Evolutionary conservation across 2,888 invertebrate species (phyloP).

Genomic region (Xylocampa areola): DNA sequence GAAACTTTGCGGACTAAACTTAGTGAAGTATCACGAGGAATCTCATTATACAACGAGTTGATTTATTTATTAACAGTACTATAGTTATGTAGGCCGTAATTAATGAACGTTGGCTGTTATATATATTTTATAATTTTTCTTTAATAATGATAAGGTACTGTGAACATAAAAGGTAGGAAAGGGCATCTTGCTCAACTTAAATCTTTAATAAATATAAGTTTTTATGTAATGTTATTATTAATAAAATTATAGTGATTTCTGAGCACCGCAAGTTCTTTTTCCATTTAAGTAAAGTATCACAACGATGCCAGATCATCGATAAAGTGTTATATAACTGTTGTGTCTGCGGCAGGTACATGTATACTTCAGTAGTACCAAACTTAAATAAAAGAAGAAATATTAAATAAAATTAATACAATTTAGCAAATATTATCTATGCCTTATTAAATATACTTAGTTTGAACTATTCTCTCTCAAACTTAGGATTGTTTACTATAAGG

Average conservation of each 20-base stretch:
- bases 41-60: slow-evolving; percentile 47
- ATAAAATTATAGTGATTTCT: neutral
- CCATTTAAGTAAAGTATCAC: too few relatives aligned
- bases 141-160: neutral
- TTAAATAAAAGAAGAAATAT: slow-evolving; percentile 14
- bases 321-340: too few relatives aligned
- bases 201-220: too few relatives aligned
- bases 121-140: neutral
- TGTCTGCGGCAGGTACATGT: too few relatives aligned
- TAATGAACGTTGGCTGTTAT: slow-evolving; percentile 1
- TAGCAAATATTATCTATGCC: too few relatives aligned
- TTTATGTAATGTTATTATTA: too few relatives aligned
- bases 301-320: too few relatives aligned
- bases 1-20: slow-evolving; percentile 59
- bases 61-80: slow-evolving; percentile 47
- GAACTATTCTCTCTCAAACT: neutral
- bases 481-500: neutral
- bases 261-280: slow-evolving; percentile 2
- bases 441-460: slow-evolving; percentile 2
- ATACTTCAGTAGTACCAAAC: too few relatives aligned
- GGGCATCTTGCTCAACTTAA: too few relatives aligned
- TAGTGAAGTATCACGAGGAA: slow-evolving; percentile 50
- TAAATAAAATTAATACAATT: too few relatives aligned
- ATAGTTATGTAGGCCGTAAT: neutral
- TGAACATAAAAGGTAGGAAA: neutral